Conservation (phyloP, 2,888 invertebrate genomes). For the Geotrupes spiniger region DNA sequence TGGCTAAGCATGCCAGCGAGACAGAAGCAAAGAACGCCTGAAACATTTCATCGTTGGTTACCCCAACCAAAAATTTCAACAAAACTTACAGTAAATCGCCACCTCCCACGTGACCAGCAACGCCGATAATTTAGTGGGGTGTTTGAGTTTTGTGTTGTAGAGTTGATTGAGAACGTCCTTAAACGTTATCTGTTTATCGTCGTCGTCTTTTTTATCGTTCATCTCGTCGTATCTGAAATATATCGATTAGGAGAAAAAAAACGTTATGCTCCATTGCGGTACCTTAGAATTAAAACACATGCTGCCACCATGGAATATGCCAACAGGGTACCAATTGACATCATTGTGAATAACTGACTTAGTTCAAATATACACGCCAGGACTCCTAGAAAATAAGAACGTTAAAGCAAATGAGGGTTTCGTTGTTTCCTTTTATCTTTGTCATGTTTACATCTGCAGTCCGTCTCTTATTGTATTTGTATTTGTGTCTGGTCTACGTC, state of each 20-base stretch:
- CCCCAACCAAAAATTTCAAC: slow-evolving; percentile 11
- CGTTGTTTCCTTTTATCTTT: too few relatives aligned
- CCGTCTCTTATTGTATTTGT: too few relatives aligned
- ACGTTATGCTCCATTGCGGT: slow-evolving; percentile 24
- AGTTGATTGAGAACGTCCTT: slow-evolving; percentile 47
- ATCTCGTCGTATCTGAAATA: slow-evolving; percentile 48
- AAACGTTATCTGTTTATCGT: slow-evolving; percentile 37
- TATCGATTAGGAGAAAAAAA: not conserved
- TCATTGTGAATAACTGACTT: slow-evolving; percentile 81
- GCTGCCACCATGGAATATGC: slow-evolving; percentile 90
- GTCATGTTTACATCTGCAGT: too few relatives aligned
- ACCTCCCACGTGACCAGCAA: slow-evolving; percentile 52
- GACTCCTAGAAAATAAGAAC: slow-evolving; percentile 61
- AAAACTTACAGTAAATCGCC: slow-evolving; percentile 51
- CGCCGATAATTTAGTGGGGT: slow-evolving; percentile 52
- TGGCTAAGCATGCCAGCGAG: slow-evolving; percentile 43
- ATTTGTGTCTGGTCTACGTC: too few relatives aligned
- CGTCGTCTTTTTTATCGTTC: slow-evolving; percentile 45
- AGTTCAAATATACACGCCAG: slow-evolving; percentile 82
- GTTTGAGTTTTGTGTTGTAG: slow-evolving; percentile 45
- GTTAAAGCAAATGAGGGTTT: too few relatives aligned
- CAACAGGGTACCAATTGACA: slow-evolving; percentile 84
- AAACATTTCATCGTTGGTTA: too few relatives aligned
- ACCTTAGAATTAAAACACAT: slow-evolving; percentile 80
- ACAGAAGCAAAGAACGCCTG: slow-evolving; percentile 43